Base-by-base conservation (phyloP, 2,888 invertebrate genomes). In the Lasius platythorax region DNA sequence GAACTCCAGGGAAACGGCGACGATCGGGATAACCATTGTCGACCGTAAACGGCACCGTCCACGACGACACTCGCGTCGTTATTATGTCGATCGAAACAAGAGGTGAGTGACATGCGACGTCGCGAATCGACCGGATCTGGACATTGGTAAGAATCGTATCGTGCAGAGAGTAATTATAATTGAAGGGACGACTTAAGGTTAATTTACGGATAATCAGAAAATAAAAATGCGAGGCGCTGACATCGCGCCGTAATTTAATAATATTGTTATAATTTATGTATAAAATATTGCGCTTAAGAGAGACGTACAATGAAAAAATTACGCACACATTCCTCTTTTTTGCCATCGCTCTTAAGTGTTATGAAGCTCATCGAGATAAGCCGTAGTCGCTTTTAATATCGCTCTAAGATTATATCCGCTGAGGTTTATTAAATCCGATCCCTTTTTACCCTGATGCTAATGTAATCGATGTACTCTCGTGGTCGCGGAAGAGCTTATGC, bases 61-160 rank as follows among this genome's bases (percentile, higher is more conserved):
- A 56, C 92, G 93, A 58, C 87, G 93, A n/a, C 93, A 92, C 75
- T 94, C 94, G 63, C 92, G 93, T 9, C 92, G 93, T 63, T 93
- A 92, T 88, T 91, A 93, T 86, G 89, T 92, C 85, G 93, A 93
- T 8, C 92, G 92, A 73, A 92, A 90, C 75, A 91, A 85, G 85
- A 94, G 94, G 94, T 94, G 91, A 94, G 93, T 88, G 82, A 37
- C 28, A 64, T 46, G 68, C 50, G 50, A 33, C 9, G 12, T 78
- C 43, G 70, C 56, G 30, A 28, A 61, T 56, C 53, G 43, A 33
- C 15, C 30, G 12, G 12, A 78, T 70, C 30, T 30, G 6, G 8
- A 63, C 18, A 33, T 63, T 8, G 12, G 28, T 40, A 68, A 43
- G 12, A 67, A 40, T 28, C 53, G 15, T 4, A 33, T 53, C 6